A percentile compares a stretch with the other conserved stretches of the same genome.
Conservation (phyloP, 1,140 invertebrate genomes). For the Drosophila kohkoa region DNA sequence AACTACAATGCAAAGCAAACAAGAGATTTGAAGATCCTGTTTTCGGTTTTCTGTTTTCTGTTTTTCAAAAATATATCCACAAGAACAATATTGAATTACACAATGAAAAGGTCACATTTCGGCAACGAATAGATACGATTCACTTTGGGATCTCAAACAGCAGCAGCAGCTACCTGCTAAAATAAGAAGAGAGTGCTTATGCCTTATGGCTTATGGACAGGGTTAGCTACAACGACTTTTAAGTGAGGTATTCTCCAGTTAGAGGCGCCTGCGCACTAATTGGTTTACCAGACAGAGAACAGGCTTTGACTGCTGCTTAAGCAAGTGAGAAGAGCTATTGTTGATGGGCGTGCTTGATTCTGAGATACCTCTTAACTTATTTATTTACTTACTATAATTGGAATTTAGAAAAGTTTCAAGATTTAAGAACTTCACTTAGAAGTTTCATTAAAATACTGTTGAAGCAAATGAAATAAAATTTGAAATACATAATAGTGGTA, state of each 20-base stretch:
- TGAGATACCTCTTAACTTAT: no score
- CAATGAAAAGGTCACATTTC: conserved; percentile 51
- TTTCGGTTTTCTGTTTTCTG: conserved; percentile 55
- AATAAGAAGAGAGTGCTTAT: conserved; percentile 1
- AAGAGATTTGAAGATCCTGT: conserved; percentile 63
- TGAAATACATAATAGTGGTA: no score
- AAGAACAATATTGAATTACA: conserved; percentile 79
- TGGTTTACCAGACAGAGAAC: conserved; percentile 46
- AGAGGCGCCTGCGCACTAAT: conserved; percentile 61
- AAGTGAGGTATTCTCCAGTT: conserved; percentile 48
- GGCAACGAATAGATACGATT: conserved; percentile 20
- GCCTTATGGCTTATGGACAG: background rate
- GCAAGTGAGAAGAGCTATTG: no score
- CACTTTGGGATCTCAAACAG: conserved; percentile 19
- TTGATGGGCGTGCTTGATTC: no score
- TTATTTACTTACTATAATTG: no score
- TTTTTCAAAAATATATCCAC: conserved; percentile 38
- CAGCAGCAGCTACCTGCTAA: conserved; percentile 59
- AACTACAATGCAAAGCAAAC: conserved; percentile 22
- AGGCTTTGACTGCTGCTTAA: background rate
- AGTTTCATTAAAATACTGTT: no score
- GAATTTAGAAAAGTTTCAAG: no score
- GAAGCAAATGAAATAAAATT: no score
- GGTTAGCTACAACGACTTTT: conserved; percentile 47
- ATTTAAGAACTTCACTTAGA: no score